Evolutionary conservation across 2,888 invertebrate species (phyloP).

Genomic region (Xestia rhomboidea): DNA sequence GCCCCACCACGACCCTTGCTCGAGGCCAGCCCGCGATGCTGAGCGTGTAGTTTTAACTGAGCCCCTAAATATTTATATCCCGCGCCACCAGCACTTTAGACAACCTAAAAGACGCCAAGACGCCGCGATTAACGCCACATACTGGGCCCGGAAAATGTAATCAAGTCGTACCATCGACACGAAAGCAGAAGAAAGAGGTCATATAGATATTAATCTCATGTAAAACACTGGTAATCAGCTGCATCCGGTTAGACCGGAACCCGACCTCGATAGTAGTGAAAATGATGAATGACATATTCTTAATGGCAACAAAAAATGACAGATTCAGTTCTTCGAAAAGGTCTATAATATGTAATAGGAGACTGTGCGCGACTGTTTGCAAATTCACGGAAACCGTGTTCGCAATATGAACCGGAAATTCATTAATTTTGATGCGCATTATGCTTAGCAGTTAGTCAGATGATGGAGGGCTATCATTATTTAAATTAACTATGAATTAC

Average conservation of each 20-base stretch:
- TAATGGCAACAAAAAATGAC: background rate
- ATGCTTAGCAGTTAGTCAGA: background rate
- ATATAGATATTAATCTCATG: background rate
- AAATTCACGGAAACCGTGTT: background rate
- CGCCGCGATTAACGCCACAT: no score
- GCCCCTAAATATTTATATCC: no score
- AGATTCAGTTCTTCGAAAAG: background rate
- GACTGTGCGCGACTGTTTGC: background rate
- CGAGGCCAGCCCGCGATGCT: no score
- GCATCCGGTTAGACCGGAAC: background rate
- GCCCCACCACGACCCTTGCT: no score
- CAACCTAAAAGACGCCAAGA: no score
- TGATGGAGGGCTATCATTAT: background rate
- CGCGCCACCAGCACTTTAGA: no score
- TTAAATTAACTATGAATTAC: constrained; percentile 15
- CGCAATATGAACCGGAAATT: background rate
- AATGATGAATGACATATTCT: background rate
- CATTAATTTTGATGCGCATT: constrained; percentile 10
- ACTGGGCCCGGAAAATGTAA: no score
- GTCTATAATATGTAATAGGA: background rate
- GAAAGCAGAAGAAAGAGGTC: no score
- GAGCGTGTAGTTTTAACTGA: no score
- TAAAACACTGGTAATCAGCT: background rate
- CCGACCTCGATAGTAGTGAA: background rate
- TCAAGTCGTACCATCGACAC: no score